Evolutionary conservation across 2,888 invertebrate genomes (phyloP), one percentile per base, ranked within the genome.

Genomic region (Aspidiotus rigidus): DNA sequence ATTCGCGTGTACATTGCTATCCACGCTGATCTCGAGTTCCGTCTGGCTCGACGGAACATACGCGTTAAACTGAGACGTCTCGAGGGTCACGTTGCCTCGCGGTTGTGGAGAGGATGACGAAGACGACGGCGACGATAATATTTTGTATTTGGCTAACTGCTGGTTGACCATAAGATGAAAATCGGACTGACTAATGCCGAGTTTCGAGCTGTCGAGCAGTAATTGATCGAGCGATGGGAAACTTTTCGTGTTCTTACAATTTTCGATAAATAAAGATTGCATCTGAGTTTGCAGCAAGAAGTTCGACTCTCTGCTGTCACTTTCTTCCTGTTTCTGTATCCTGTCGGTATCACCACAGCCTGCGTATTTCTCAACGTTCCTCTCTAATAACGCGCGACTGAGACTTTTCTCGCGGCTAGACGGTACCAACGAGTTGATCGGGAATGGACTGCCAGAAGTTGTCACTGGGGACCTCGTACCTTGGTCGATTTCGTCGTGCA

Each of bases 381-480:
- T 81, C 75, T 87, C 87, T 8, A 86, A 80, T 62, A 86, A 80
- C 0, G 86, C 84, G 75, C 88, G 81, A 76, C 89, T 86, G 75
- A 88, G 76, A 73, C 87, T 82, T 75, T 55, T 64, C 15, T 64
- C 15, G 69, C 74, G 39, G 41, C 75, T 75, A 9, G 74, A 71
- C 2, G 75, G 72, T 11, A 74, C 72, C 15, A 71, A 49, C 62
- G 53, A 66, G 13, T 42, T 16, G 57, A 60, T 69, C 40, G 59
- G 60, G 16, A 63, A 15, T 55, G 71, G 72, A 9, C 71, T 71
- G 28, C 2, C 28, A 10, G n/a, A 3, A 16, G 56, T 16, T 5
- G 28, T 28, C 28, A 28, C 5, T 28, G 28, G 28, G 17, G 11
- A 17, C 10, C 59, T 17, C 28, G 17, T 17, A 13, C 81, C 73